Conservation (phyloP, 2,888 invertebrate genomes). For the Drosophila stalkeri region DNA sequence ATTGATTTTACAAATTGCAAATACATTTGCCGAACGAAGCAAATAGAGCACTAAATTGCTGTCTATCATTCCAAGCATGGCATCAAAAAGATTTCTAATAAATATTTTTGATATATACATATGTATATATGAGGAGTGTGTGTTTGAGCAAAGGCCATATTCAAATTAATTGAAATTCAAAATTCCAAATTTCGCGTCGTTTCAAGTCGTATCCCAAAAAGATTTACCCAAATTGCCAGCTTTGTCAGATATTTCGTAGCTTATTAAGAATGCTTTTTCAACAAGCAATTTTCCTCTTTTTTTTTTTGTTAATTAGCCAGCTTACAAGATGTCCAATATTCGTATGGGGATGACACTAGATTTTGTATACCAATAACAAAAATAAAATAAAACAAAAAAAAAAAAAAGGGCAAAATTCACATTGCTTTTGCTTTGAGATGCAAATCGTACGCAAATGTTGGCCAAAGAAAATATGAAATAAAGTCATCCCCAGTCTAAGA, state of each 20-base stretch:
- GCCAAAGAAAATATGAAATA: slow-evolving; percentile 76
- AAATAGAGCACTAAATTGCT: slow-evolving; percentile 39
- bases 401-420: slow-evolving; percentile 45
- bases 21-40: slow-evolving; percentile 57
- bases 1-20: slow-evolving; percentile 72
- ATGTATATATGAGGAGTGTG: not conserved
- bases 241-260: slow-evolving; percentile 16
- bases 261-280: slow-evolving; percentile 14
- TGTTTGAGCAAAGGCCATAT: not conserved
- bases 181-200: slow-evolving; percentile 21
- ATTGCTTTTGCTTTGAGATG: slow-evolving; percentile 68
- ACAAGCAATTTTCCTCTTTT: not conserved
- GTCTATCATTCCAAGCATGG: slow-evolving; percentile 27
- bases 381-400: not conserved
- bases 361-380: slow-evolving; percentile 45
- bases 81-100: slow-evolving; percentile 49
- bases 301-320: slow-evolving; percentile 53
- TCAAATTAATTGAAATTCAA: slow-evolving; percentile 46
- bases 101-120: slow-evolving; percentile 32
- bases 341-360: slow-evolving; percentile 37
- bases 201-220: slow-evolving; percentile 14
- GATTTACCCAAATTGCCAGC: slow-evolving; percentile 18
- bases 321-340: slow-evolving; percentile 26
- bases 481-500: slow-evolving; percentile 45
- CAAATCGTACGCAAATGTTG: slow-evolving; percentile 76